A percentile compares a stretch with the other conserved stretches of the same genome.
Conservation (phyloP, 2,797 vertebrate genomes). For the Hipposideros larvatus region DNA sequence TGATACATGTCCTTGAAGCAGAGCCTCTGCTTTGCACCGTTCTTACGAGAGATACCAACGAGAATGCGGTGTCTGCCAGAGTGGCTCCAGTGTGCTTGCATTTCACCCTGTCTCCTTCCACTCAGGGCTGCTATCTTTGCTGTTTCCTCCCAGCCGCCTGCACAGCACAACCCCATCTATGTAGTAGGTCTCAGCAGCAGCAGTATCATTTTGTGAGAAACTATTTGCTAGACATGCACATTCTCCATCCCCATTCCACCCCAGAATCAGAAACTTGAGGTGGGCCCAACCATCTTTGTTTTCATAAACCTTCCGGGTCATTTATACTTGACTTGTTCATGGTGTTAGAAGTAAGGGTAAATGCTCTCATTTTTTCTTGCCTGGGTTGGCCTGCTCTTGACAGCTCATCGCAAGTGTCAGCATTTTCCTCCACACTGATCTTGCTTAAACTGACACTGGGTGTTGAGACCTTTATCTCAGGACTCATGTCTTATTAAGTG, state of each 20-base stretch:
- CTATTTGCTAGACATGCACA: background rate
- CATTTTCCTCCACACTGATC: background rate
- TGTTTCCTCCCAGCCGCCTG: background rate
- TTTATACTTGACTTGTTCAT: no score
- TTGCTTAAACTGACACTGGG: background rate
- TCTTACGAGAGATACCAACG: background rate
- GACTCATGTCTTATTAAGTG: background rate
- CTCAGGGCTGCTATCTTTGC: background rate
- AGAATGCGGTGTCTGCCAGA: background rate
- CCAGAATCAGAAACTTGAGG: background rate
- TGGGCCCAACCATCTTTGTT: background rate
- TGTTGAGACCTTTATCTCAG: background rate
- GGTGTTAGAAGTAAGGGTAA: background rate
- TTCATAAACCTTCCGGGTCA: background rate
- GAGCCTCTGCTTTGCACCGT: background rate
- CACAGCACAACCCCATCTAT: background rate
- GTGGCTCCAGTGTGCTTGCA: background rate
- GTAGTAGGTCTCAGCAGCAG: background rate
- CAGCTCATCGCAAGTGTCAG: background rate
- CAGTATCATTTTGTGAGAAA: background rate
- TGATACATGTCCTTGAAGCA: background rate
- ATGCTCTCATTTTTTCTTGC: background rate
- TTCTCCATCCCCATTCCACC: background rate
- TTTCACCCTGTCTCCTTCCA: background rate
- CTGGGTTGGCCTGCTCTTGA: fast-evolving